phyloP scores from a whole-genome alignment of 2,797 vertebrate genomes.

The Rhinella marina region DNA sequence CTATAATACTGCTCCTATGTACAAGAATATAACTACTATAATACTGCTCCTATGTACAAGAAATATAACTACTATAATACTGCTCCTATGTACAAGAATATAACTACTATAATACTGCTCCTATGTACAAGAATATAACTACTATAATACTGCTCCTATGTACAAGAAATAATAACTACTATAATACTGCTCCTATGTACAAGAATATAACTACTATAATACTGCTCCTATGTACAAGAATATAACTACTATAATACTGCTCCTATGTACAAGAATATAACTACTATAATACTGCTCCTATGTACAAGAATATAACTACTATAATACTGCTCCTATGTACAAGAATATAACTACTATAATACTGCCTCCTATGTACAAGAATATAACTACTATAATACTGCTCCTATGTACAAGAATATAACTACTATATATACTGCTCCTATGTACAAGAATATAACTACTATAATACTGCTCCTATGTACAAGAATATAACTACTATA shows the following conservation, averaged over 20 bases:
- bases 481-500: no score
- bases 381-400: constrained; percentile 17
- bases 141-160: no score
- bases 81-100: no score
- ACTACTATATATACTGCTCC: not conserved
- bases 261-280: constrained; percentile 10
- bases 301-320: constrained; percentile 3
- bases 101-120: no score
- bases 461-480: not conserved
- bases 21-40: constrained; percentile 9
- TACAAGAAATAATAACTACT: no score
- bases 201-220: constrained; percentile 18
- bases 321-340: constrained; percentile 4
- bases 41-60: not conserved
- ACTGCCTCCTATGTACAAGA: not conserved
- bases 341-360: constrained; percentile 8
- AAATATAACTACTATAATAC: no score
- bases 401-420: not conserved
- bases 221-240: not conserved
- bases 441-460: not conserved
- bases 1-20: not conserved
- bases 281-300: constrained; percentile 2
- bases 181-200: no score
- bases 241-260: constrained; percentile 17
- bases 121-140: no score